Conservation (phyloP, 2,797 vertebrate species). For the Eulemur mongoz region DNA sequence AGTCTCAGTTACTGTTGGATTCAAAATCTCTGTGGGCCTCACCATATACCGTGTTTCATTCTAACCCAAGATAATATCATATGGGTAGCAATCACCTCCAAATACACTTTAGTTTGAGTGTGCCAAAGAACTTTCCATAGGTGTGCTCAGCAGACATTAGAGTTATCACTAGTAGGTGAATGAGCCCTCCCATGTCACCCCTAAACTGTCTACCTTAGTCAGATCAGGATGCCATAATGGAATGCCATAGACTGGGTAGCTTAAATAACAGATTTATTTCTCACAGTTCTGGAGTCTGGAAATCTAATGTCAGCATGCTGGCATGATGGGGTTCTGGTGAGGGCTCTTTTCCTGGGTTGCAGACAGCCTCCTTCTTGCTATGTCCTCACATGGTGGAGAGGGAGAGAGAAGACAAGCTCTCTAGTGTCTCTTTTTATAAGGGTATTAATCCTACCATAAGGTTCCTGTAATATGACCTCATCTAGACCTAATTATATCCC, state of each 20-base stretch:
- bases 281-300: neutral
- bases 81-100: neutral
- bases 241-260: neutral
- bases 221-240: neutral
- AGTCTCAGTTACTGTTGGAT: neutral
- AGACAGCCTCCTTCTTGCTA: neutral
- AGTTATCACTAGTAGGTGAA: neutral
- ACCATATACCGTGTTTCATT: neutral
- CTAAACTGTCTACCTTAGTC: neutral
- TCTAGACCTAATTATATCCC: neutral
- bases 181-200: neutral
- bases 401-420: neutral
- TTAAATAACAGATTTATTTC: neutral
- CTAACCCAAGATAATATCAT: neutral
- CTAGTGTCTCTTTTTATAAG: neutral
- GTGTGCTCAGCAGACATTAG: neutral
- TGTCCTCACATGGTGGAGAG: neutral
- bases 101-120: neutral
- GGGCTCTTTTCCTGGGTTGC: neutral
- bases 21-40: neutral
- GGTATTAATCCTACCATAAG: neutral
- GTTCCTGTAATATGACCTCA: neutral
- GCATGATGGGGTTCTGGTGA: neutral
- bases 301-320: neutral
- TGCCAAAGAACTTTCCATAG: neutral